Percentiles rank a stretch among this genome's conserved stretches.
phyloP scores from a whole-genome alignment of 2,797 vertebrate species.

The Ispidina lecontei region DNA sequence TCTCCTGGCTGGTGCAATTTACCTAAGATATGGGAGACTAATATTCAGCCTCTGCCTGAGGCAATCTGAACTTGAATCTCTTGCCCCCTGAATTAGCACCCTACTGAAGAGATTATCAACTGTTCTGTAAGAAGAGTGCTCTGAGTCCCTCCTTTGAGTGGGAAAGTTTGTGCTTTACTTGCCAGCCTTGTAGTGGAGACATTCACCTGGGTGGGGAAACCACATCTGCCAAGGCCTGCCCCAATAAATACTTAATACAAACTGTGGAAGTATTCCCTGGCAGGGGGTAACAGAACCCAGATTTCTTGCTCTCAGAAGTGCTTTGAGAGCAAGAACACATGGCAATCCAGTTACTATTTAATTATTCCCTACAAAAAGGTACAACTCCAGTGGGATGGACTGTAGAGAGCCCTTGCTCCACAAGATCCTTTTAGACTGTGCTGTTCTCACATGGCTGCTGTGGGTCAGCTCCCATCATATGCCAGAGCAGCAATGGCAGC shows the following conservation, averaged over 20 bases:
- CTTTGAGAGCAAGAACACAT: neutral
- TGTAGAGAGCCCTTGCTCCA: neutral
- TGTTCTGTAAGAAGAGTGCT: neutral
- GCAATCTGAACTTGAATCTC: slow-evolving; percentile 32
- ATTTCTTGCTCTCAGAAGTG: neutral
- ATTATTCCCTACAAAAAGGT: neutral
- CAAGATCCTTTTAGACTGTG: neutral
- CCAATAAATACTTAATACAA: neutral
- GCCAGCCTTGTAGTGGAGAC: neutral
- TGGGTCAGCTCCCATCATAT: neutral
- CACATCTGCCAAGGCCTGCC: neutral
- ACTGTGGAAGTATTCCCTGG: neutral
- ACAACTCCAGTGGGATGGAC: neutral
- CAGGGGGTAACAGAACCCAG: neutral
- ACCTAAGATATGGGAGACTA: neutral
- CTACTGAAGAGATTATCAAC: neutral
- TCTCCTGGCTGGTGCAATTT: neutral
- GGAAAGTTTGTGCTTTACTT: neutral
- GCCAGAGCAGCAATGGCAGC: neutral
- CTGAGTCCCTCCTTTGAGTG: neutral
- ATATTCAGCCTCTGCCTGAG: slow-evolving; percentile 2
- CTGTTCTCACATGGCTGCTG: neutral
- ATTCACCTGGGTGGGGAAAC: neutral
- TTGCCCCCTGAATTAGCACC: slow-evolving; percentile 1
- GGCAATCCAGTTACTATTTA: neutral